phyloP scores from a whole-genome alignment of 1,140 invertebrate genomes.

The Drosophila cardini region DNA sequence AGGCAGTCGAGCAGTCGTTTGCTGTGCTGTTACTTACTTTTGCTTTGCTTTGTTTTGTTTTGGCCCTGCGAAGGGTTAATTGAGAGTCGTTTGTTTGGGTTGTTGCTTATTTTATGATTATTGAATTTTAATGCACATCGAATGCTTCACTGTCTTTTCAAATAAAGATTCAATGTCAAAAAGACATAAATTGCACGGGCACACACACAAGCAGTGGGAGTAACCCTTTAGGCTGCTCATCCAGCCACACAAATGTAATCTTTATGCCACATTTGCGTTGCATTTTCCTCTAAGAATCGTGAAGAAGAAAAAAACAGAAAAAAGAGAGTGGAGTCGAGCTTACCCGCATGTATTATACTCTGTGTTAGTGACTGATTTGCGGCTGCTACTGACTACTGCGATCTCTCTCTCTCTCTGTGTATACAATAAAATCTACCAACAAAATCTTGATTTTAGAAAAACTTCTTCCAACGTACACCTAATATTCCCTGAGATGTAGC shows the following conservation, averaged over 20 bases:
- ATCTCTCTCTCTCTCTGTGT: too few relatives aligned
- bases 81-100: constrained; percentile 36
- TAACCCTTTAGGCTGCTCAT: constrained; percentile 49
- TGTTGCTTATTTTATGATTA: constrained; percentile 75
- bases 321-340: too few relatives aligned
- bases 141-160: constrained; percentile 48
- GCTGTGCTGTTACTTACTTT: not conserved
- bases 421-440: too few relatives aligned
- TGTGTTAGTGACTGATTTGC: too few relatives aligned
- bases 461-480: too few relatives aligned
- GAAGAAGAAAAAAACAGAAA: not conserved
- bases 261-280: constrained; percentile 69
- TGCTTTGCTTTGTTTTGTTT: not conserved
- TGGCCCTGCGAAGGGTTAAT: constrained; percentile 58
- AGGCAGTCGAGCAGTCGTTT: not conserved
- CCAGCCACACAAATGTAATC: constrained; percentile 43
- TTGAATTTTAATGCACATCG: constrained; percentile 81
- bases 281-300: constrained; percentile 57
- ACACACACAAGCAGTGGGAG: constrained; percentile 7
- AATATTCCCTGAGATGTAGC: too few relatives aligned
- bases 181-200: constrained; percentile 52
- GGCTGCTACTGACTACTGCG: too few relatives aligned
- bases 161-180: constrained; percentile 75
- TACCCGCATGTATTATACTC: too few relatives aligned
- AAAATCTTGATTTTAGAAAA: too few relatives aligned